Percentiles rank a stretch among this genome's conserved stretches.
phyloP scores from a whole-genome alignment of 2,797 vertebrate species.

The Toxotes lorentzi region DNA sequence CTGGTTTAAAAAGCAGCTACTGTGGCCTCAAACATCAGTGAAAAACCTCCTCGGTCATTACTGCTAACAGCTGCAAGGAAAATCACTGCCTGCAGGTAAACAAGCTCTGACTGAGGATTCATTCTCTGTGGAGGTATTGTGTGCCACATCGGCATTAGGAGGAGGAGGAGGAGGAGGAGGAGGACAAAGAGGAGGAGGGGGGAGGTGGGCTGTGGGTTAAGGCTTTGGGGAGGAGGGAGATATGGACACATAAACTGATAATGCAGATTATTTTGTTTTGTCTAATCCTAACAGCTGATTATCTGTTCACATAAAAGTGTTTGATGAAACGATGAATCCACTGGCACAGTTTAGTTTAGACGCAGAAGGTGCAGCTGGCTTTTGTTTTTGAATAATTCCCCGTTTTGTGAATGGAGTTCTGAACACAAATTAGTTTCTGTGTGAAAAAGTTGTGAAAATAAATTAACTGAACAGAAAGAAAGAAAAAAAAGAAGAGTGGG shows the following conservation, averaged over 20 bases:
- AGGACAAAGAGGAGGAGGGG: constrained; percentile 13
- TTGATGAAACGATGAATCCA: neutral
- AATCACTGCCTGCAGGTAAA: constrained; percentile 49
- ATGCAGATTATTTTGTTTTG: neutral
- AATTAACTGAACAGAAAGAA: constrained; percentile 2
- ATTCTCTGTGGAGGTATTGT: constrained; percentile 81
- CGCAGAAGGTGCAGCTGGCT: neutral
- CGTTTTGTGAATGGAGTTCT: neutral
- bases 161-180: constrained; percentile 31
- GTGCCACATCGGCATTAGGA: constrained; percentile 93
- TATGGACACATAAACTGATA: neutral
- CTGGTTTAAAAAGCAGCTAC: neutral
- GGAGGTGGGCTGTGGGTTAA: constrained; percentile 32
- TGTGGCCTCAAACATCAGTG: neutral
- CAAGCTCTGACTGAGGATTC: constrained; percentile 34
- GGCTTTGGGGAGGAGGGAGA: constrained; percentile 13
- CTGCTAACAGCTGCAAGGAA: constrained; percentile 26
- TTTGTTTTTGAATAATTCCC: neutral
- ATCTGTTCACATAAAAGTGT: neutral
- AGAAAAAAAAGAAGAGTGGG: neutral
- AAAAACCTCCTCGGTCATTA: constrained; percentile 29
- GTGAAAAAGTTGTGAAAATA: neutral
- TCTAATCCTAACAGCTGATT: neutral
- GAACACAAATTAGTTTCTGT: neutral
- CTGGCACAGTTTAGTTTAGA: neutral